Evolutionary conservation across 37 sponge, comb jelly and placozoan species (phyloP).

Genomic region (Crambe crambe): DNA sequence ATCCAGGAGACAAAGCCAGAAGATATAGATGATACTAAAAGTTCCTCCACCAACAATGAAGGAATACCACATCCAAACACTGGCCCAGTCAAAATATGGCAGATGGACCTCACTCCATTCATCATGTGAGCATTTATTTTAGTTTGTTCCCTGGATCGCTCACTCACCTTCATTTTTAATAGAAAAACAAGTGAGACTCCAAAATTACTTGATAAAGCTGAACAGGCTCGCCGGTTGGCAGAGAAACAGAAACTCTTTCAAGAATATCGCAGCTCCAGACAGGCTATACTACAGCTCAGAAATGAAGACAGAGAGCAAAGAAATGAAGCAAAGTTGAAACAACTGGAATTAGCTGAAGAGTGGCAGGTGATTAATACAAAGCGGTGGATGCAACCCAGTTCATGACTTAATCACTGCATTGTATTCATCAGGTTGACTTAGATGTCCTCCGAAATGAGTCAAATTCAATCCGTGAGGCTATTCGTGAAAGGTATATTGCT

Average conservation of each 20-base stretch:
- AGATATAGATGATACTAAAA: not conserved
- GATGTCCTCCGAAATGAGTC: constrained; percentile 31
- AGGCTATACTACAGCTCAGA: constrained; percentile 33
- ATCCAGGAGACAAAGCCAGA: constrained; percentile 20
- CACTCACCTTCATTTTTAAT: no score
- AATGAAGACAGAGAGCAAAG: constrained; percentile 50
- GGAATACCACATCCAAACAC: constrained; percentile 20
- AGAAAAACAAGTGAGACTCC: not conserved
- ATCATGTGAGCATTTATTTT: no score
- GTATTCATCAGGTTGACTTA: constrained; percentile 31
- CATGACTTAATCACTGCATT: no score
- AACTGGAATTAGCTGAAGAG: constrained; percentile 53
- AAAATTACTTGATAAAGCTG: constrained; percentile 37
- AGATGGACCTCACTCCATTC: constrained; percentile 41
- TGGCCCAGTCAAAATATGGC: constrained; percentile 10
- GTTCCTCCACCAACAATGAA: not conserved
- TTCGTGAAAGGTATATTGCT: constrained; percentile 23
- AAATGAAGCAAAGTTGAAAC: constrained; percentile 43
- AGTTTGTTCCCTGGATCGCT: no score
- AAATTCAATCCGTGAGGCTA: constrained; percentile 39
- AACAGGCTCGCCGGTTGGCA: constrained; percentile 12
- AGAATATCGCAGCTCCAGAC: constrained; percentile 37
- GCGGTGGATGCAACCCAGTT: no score
- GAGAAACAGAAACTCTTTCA: constrained; percentile 25
- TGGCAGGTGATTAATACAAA: constrained; percentile 60